Percentiles rank a stretch among this genome's conserved stretches.
Conservation (phyloP, 2,888 invertebrate species). For the Parnassius apollo region DNA sequence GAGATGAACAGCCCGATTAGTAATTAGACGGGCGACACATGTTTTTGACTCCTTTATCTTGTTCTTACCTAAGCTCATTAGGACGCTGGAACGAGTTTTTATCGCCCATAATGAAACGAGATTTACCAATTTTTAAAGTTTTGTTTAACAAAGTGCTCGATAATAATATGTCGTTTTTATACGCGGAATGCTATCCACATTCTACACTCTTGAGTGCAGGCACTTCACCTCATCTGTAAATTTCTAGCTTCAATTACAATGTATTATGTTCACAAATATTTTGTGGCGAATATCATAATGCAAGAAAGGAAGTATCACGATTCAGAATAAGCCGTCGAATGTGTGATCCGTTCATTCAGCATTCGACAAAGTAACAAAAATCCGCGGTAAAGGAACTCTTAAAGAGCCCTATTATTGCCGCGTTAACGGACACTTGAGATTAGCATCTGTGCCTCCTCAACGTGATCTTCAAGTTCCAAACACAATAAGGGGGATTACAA, state of each 20-base stretch:
- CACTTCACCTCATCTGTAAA: slow-evolving; percentile 24
- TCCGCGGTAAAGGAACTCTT: slow-evolving; percentile 62
- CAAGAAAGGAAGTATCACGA: slow-evolving; percentile 63
- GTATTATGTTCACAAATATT: slow-evolving; percentile 19
- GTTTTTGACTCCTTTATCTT: slow-evolving; percentile 70
- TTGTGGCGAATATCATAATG: slow-evolving; percentile 25
- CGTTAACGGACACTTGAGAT: slow-evolving; percentile 81
- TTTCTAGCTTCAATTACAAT: slow-evolving; percentile 22
- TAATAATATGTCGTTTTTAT: not conserved
- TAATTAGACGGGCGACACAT: slow-evolving; percentile 78
- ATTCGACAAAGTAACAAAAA: slow-evolving; percentile 50
- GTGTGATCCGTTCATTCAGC: slow-evolving; percentile 58
- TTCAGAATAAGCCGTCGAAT: slow-evolving; percentile 52
- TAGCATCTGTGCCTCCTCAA: slow-evolving; percentile 76
- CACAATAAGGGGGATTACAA: slow-evolving; percentile 74
- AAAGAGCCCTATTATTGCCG: slow-evolving; percentile 72
- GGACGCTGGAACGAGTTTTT: slow-evolving; percentile 48
- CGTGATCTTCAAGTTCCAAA: slow-evolving; percentile 68
- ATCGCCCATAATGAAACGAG: slow-evolving; percentile 42
- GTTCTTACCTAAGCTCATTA: slow-evolving; percentile 64
- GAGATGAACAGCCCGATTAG: slow-evolving; percentile 73
- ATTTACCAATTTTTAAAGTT: slow-evolving; percentile 31
- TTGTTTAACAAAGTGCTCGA: slow-evolving; percentile 10
- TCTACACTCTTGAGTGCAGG: slow-evolving; percentile 19
- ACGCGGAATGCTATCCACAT: not conserved